Percentiles rank a stretch among this genome's conserved stretches.
These are phyloP conservation scores for Sebastes cheni DNA, from an alignment of 2,797 vertebrate species.

Conservation along the genomic window DNA sequence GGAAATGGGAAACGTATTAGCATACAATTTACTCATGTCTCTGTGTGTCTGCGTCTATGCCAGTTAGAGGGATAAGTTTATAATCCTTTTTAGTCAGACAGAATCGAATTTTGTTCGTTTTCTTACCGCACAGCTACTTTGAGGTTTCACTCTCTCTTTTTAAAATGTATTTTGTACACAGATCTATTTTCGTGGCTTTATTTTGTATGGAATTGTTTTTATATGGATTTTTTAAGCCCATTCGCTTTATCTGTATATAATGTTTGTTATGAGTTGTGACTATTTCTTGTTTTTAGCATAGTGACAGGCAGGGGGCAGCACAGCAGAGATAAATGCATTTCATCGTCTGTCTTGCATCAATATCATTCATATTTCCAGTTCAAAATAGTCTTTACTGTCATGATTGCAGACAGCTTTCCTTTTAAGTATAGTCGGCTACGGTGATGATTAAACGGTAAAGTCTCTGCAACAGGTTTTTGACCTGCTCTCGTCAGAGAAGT, in stretches of 20 bases:
- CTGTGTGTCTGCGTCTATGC: conserved; percentile 48
- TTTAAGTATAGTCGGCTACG: background rate
- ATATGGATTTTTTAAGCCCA: conserved; percentile 43
- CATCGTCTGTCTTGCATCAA: background rate
- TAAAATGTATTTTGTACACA: conserved; percentile 74
- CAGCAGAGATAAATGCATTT: conserved; percentile 49
- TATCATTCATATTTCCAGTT: conserved; percentile 5
- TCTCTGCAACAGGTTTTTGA: background rate
- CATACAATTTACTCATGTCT: conserved; percentile 7
- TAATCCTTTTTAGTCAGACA: conserved; percentile 48
- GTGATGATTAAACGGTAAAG: background rate
- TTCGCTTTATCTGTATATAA: conserved; percentile 35
- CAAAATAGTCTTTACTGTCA: background rate
- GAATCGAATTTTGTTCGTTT: conserved; percentile 16
- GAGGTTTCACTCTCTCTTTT: conserved; percentile 55
- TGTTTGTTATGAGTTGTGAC: conserved; percentile 12
- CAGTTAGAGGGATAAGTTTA: conserved; percentile 54
- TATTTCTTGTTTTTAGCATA: conserved; percentile 12
- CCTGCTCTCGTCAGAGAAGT: background rate
- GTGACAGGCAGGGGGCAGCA: conserved; percentile 71
- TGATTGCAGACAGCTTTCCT: conserved; percentile 15
- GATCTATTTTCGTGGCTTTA: conserved; percentile 77
- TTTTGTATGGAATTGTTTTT: conserved; percentile 72
- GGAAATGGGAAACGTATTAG: conserved; percentile 24
- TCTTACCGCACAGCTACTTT: conserved; percentile 49